Evolutionary conservation across 35 echinoderm and acorn worm genomes (phyloP).

Genomic region (Apostichopus japonicus): DNA sequence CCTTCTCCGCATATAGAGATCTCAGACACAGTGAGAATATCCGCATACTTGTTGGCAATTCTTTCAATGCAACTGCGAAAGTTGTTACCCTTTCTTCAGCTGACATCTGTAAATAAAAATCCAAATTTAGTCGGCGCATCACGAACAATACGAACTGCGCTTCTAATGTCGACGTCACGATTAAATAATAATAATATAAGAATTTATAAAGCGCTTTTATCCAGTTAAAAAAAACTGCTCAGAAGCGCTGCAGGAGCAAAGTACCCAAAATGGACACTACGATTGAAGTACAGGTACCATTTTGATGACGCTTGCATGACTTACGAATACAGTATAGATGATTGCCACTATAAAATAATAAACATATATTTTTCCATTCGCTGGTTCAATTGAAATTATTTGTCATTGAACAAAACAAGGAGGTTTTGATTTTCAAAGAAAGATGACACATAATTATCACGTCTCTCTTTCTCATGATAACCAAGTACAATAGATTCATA

Average conservation of each 20-base stretch:
- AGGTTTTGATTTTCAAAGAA: neutral
- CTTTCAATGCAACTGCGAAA: neutral
- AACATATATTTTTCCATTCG: neutral
- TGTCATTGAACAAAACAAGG: neutral
- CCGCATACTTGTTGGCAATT: conserved; percentile 21
- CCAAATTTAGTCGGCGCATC: neutral
- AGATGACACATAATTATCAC: no score
- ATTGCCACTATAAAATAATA: neutral
- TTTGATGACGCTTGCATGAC: neutral
- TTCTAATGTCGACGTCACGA: neutral
- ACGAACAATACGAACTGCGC: no score
- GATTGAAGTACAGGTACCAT: neutral
- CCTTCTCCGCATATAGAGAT: conserved; percentile 25
- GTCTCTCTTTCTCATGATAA: no score
- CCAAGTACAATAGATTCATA: no score
- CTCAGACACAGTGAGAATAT: conserved; percentile 29
- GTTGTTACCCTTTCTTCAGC: neutral
- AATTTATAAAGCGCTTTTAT: no score
- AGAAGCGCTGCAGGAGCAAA: no score
- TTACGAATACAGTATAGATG: neutral
- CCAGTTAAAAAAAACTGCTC: no score
- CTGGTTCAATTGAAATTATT: no score
- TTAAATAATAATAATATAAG: no score
- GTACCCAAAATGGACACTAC: no score
- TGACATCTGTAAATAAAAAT: neutral